phyloP scores from a whole-genome alignment of 1,140 invertebrate genomes.

The Coelopa frigida region DNA sequence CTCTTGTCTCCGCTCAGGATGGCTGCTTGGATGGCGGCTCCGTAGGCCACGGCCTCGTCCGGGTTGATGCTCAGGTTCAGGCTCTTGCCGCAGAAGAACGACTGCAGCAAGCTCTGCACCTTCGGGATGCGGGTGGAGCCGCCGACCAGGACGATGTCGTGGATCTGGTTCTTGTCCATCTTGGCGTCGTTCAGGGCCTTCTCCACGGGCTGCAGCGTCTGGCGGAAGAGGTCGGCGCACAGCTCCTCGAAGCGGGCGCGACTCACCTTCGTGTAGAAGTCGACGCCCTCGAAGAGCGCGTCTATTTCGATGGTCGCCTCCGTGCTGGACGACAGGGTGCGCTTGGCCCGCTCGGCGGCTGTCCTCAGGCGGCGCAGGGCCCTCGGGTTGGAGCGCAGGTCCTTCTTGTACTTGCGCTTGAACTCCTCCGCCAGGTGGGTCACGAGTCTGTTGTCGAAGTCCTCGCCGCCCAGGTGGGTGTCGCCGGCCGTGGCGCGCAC shows the following conservation, averaged over 20 bases:
- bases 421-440: constrained; percentile 69
- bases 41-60: constrained; percentile 67
- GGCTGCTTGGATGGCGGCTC: constrained; percentile 67
- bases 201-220: constrained; percentile 62
- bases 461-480: constrained; percentile 63
- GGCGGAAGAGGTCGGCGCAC: constrained; percentile 68
- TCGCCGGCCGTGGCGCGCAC: constrained; percentile 70
- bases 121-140: constrained; percentile 59
- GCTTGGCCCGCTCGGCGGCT: constrained; percentile 62
- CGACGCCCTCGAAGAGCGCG: constrained; percentile 63
- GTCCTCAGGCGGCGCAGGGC: constrained; percentile 67
- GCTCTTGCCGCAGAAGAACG: constrained; percentile 56
- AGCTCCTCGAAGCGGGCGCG: constrained; percentile 79
- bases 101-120: constrained; percentile 54
- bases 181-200: constrained; percentile 66
- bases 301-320: constrained; percentile 66
- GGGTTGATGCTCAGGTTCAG: constrained; percentile 67
- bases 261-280: constrained; percentile 78
- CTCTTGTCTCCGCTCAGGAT: constrained; percentile 58
- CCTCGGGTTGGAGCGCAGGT: constrained; percentile 63
- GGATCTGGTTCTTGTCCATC: constrained; percentile 59
- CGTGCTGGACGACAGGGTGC: constrained; percentile 57
- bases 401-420: constrained; percentile 75
- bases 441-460: constrained; percentile 72
- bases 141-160: constrained; percentile 57